Percentiles rank a stretch among this genome's conserved stretches.
phyloP scores from a whole-genome alignment of 2,888 invertebrate genomes.

The Apamea epomidion region DNA sequence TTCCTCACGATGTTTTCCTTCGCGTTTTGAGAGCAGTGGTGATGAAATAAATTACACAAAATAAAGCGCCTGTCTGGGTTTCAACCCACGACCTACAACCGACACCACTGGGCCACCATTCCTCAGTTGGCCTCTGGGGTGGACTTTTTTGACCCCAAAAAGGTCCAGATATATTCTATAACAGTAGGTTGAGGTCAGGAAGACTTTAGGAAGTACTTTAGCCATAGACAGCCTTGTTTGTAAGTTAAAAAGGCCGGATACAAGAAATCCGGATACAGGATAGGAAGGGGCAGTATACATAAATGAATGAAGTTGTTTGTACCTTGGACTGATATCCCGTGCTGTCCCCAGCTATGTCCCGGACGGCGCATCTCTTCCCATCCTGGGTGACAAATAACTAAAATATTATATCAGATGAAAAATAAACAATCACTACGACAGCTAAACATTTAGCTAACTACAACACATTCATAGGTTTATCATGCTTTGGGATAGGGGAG shows the following conservation, averaged over 20 bases:
- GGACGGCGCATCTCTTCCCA: constrained; percentile 56
- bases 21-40: too few relatives aligned
- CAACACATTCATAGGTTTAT: constrained; percentile 16
- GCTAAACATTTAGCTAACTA: constrained; percentile 53
- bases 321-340: constrained; percentile 59
- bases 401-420: constrained; percentile 59
- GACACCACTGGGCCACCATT: too few relatives aligned
- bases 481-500: constrained; percentile 39
- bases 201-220: not conserved
- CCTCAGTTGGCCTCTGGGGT: not conserved
- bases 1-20: too few relatives aligned
- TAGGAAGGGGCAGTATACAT: not conserved
- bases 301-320: constrained; percentile 37
- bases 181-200: not conserved
- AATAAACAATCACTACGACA: constrained; percentile 8
- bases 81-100: too few relatives aligned
- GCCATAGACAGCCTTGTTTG: too few relatives aligned
- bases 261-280: not conserved
- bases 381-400: constrained; percentile 49
- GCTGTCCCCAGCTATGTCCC: constrained; percentile 50
- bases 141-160: not conserved
- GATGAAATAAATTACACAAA: too few relatives aligned
- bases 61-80: too few relatives aligned
- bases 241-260: not conserved
- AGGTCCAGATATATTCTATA: not conserved